phyloP scores from a whole-genome alignment of 2,113 vertebrate genomes.

The Microtus montanus region DNA sequence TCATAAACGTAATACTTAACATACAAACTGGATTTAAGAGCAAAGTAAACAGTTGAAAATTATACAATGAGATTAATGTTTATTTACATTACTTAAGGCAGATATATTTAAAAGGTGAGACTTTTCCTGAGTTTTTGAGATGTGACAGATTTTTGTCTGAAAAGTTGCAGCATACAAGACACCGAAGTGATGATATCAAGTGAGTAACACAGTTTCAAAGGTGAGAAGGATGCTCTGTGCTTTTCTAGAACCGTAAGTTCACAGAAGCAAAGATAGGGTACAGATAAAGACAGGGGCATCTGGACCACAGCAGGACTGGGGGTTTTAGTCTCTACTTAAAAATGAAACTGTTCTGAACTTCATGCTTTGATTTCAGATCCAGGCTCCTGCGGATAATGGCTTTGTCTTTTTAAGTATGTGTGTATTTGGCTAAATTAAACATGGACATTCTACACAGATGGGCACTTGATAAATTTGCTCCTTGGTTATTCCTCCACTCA shows the following conservation, averaged over 20 bases:
- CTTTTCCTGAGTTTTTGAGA: not conserved
- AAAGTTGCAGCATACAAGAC: not conserved
- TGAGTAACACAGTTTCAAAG: not conserved
- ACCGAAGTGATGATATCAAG: not conserved
- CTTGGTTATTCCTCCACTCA: conserved; percentile 43
- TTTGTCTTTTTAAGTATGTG: not conserved
- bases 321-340: not conserved
- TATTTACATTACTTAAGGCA: not conserved
- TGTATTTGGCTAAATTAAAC: conserved; percentile 61
- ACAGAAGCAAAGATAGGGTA: not conserved
- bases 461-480: conserved; percentile 54
- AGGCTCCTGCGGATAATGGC: not conserved
- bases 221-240: not conserved
- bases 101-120: not conserved
- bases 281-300: not conserved
- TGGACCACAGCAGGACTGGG: not conserved
- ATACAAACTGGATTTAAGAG: not conserved
- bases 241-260: not conserved
- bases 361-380: not conserved
- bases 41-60: not conserved
- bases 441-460: conserved; percentile 25
- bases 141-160: not conserved
- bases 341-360: not conserved
- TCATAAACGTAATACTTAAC: conserved; percentile 5
- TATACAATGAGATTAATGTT: not conserved